Evolutionary conservation across 2,113 vertebrate species (phyloP), one percentile per base, ranked within the genome.

Genomic region (Stegastes partitus): DNA sequence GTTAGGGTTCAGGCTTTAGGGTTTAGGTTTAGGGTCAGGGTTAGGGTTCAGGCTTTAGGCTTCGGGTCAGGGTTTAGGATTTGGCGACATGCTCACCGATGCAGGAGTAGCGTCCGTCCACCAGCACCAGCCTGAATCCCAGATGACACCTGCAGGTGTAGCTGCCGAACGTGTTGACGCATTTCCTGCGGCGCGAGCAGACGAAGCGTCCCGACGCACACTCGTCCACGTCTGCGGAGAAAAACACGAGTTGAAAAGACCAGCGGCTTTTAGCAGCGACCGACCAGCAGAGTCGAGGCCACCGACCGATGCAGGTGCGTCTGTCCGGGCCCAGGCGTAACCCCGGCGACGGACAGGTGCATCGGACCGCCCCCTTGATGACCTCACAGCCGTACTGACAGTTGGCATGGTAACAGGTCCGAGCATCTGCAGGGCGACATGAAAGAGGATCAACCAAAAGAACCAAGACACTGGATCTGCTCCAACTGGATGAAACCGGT

Each of bases 361-460:
- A 99, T 11, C 74, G 94, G 1, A 97, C 91, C 34, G 94, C 93
- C 2, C 97, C 98, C 79, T 97, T 98, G 50, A 95, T 80, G 0
- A 98, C 89, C 0, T 96, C 97, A 74, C 98, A 99, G 83, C 97
- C 97, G 3, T 99, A 99, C 89, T 99, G 98, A 78, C 98, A 99
- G 93, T 98, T 97, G 25, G 97, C 97, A 95, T 97, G 94, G 6
- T 94, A 95, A 91, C 98, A 99, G 0, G 96, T 95, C 8, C 91
- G 92, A 16, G 93, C 93, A 82, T 93, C 98, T 99, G 70, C 0
- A 45, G 23, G 6, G 0, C 1, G 0, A 49, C 11, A 21, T 0
- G 2, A 3, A 4, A 34, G 21, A 28, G 2, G 47, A 49, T 49
- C 5, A 19, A 16, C 2, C n/a, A n/a, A n/a, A n/a, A n/a, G n/a